Percentiles rank a stretch among this genome's conserved stretches.
Conservation (phyloP, 1,140 invertebrate species). For the Zaprionus ghesquierei region DNA sequence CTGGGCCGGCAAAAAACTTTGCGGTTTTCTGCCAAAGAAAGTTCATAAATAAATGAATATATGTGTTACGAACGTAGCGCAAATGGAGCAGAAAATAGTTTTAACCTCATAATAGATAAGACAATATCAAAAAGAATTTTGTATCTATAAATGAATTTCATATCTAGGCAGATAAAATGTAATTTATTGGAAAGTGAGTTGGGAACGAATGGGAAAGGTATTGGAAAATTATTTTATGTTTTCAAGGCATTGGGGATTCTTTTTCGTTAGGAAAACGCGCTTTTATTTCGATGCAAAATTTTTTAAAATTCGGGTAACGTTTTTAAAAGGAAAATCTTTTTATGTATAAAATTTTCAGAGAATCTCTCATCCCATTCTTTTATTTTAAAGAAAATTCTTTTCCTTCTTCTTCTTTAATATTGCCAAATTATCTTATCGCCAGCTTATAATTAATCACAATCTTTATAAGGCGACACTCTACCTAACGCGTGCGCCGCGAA, state of each 20-base stretch:
- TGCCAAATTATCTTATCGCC: background rate
- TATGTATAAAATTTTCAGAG: no score
- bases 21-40: slow-evolving; percentile 1
- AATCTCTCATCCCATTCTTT: no score
- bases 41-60: background rate
- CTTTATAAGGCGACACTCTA: background rate
- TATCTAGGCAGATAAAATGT: background rate
- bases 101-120: background rate
- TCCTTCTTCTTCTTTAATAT: background rate
- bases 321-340: no score
- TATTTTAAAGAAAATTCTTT: background rate
- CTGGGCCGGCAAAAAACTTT: background rate
- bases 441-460: slow-evolving; percentile 1
- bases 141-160: background rate
- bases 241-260: no score
- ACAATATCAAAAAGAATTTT: background rate
- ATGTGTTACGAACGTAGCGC: background rate
- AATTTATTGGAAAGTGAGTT: no score
- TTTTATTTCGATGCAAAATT: no score
- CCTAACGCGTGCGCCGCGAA: background rate
- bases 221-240: background rate
- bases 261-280: no score
- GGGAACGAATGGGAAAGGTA: no score
- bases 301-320: no score
- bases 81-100: background rate